Evolutionary conservation across 1,140 invertebrate species (phyloP).

Genomic region (Hypothenemus hampei): DNA sequence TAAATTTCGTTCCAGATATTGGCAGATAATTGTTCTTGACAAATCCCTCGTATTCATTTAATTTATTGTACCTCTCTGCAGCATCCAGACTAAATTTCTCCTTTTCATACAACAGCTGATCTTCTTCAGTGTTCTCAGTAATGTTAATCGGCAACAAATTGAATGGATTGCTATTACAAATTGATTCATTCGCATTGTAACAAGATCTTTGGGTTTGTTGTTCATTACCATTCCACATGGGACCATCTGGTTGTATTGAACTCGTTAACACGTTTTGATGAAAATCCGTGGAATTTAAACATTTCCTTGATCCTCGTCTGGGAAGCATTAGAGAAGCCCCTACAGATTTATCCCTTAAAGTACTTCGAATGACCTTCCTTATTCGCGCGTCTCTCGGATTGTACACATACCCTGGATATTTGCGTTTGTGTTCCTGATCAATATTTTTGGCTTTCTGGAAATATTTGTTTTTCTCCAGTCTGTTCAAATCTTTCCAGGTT

Average conservation of each 20-base stretch:
- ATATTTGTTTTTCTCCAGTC: conserved; percentile 53
- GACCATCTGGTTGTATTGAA: conserved; percentile 11
- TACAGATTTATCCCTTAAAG: conserved; percentile 36
- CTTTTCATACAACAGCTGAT: conserved; percentile 5
- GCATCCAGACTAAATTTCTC: conserved; percentile 13
- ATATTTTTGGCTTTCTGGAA: conserved; percentile 54
- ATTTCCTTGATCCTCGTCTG: conserved; percentile 27
- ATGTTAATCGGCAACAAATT: neutral
- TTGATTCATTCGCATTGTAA: neutral
- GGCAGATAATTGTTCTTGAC: conserved; percentile 21
- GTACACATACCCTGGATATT: conserved; percentile 64
- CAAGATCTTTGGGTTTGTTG: neutral
- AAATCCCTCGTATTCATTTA: neutral
- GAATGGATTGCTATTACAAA: neutral
- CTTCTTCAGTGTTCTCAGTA: conserved; percentile 2
- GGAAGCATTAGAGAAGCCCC: conserved; percentile 36
- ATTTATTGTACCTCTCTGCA: conserved; percentile 16
- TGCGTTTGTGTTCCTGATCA: conserved; percentile 57
- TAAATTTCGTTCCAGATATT: conserved; percentile 24
- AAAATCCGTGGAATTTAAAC: neutral
- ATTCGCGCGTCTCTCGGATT: conserved; percentile 60
- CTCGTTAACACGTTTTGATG: conserved; percentile 10
- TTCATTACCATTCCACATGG: conserved; percentile 10
- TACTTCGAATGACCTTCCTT: conserved; percentile 54
- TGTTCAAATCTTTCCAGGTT: conserved; percentile 53